phyloP scores from a whole-genome alignment of 1,140 invertebrate genomes.

The Drosophila dunni region DNA sequence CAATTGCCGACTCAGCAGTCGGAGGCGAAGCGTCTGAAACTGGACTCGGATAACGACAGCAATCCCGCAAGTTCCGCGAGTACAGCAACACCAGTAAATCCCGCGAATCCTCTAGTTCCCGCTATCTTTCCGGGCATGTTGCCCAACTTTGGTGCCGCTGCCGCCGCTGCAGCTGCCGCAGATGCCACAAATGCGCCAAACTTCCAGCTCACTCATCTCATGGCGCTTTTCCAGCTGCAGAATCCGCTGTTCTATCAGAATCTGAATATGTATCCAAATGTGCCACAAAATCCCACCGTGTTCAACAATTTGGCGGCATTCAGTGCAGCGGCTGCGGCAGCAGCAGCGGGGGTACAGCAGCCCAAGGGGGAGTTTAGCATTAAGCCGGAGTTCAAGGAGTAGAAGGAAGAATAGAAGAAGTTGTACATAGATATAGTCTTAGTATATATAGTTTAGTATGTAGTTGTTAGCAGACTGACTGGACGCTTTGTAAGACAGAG shows the following conservation, averaged over 20 bases:
- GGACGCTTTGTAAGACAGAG: slow-evolving; percentile 30
- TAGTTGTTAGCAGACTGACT: slow-evolving; percentile 50
- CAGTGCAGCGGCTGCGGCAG: slow-evolving; percentile 69
- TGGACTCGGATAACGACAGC: slow-evolving; percentile 41
- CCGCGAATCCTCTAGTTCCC: slow-evolving; percentile 25
- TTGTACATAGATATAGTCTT: slow-evolving; percentile 26
- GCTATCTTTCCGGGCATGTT: slow-evolving; percentile 56
- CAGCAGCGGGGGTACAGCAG: slow-evolving; percentile 66
- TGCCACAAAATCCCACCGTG: slow-evolving; percentile 57
- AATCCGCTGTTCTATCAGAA: slow-evolving; percentile 84
- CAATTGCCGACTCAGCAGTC: slow-evolving; percentile 64
- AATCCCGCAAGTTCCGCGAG: slow-evolving; percentile 21
- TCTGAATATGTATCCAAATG: slow-evolving; percentile 45
- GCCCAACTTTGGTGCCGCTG: slow-evolving; percentile 52
- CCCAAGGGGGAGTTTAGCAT: slow-evolving; percentile 69
- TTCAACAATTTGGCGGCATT: slow-evolving; percentile 70
- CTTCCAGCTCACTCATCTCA: slow-evolving; percentile 78
- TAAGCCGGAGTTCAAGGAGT: slow-evolving; percentile 78
- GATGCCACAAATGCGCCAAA: slow-evolving; percentile 61
- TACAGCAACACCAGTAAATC: not conserved
- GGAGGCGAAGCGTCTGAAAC: slow-evolving; percentile 64
- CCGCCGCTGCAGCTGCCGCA: slow-evolving; percentile 56
- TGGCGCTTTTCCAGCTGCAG: slow-evolving; percentile 81
- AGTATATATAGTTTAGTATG: slow-evolving; percentile 18
- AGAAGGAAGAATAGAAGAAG: slow-evolving; percentile 25